Conservation (phyloP, 2,888 invertebrate genomes). For the Leucozona laternaria region DNA sequence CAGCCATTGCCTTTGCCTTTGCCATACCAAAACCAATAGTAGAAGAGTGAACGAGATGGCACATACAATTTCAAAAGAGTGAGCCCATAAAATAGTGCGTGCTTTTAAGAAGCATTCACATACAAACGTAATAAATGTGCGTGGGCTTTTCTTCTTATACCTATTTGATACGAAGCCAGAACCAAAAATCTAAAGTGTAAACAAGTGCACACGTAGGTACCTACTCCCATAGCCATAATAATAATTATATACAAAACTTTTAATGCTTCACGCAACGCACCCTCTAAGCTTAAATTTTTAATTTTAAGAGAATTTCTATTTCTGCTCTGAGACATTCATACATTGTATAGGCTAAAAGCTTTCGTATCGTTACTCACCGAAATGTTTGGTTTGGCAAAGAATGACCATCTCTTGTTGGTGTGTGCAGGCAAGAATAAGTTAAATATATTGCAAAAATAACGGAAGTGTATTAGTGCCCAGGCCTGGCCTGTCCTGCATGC, state of each 20-base stretch:
- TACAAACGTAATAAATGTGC: conserved; percentile 1
- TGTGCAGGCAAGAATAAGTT: background rate
- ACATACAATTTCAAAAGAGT: conserved; percentile 38
- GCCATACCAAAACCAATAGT: conserved; percentile 47
- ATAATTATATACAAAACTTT: background rate
- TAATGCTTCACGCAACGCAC: conserved; percentile 21
- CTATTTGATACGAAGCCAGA: background rate
- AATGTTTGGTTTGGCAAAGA: background rate
- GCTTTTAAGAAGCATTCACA: conserved; percentile 24
- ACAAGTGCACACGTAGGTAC: conserved; percentile 9
- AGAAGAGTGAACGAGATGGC: conserved; percentile 64
- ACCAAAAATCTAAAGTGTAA: conserved; percentile 5
- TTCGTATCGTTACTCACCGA: conserved; percentile 9
- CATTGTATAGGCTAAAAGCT: background rate
- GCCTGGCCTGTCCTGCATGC: background rate
- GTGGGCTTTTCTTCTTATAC: conserved; percentile 22
- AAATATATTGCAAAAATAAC: conserved; percentile 21
- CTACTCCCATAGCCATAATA: background rate
- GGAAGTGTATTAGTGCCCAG: conserved; percentile 9
- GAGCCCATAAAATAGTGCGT: conserved; percentile 74
- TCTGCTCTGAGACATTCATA: background rate
- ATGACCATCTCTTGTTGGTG: background rate
- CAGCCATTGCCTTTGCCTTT: no score
- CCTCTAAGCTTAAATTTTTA: background rate
- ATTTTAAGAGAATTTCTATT: background rate